Evolutionary conservation across 2,888 invertebrate genomes (phyloP).

Genomic region (Platyscelio sp.): DNA sequence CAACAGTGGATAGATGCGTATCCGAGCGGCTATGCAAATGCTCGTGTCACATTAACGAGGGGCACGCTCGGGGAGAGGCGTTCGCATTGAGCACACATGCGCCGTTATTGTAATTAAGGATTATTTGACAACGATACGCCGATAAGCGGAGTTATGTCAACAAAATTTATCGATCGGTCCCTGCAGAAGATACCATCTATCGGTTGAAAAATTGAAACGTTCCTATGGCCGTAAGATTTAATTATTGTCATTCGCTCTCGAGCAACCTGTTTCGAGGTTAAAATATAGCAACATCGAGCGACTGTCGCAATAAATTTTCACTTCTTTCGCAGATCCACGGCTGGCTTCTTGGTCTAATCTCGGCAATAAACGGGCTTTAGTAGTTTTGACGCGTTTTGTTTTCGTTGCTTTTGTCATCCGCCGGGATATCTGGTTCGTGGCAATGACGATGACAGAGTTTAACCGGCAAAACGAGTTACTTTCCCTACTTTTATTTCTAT

Average conservation of each 20-base stretch:
- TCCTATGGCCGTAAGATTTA: no score
- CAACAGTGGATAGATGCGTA: conserved; percentile 50
- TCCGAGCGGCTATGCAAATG: conserved; percentile 64
- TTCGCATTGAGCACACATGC: conserved; percentile 36
- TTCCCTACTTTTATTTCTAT: no score
- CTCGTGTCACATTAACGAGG: conserved; percentile 57
- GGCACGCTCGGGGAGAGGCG: conserved; percentile 37
- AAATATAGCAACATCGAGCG: no score
- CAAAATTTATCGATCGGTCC: conserved; percentile 5
- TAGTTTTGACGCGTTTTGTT: not conserved
- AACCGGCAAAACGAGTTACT: no score
- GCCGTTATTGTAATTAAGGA: conserved; percentile 47
- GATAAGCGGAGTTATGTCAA: conserved; percentile 39
- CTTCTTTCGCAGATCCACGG: no score
- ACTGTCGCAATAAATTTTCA: no score
- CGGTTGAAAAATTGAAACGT: no score
- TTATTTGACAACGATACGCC: conserved; percentile 42
- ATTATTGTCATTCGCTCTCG: no score
- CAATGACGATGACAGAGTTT: not conserved
- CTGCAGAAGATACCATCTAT: not conserved
- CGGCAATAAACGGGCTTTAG: not conserved
- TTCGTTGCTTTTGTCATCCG: not conserved
- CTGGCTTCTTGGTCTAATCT: no score
- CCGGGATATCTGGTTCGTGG: not conserved
- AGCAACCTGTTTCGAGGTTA: no score